Base-by-base conservation (phyloP, 2,113 vertebrate species). In the human region DNA sequence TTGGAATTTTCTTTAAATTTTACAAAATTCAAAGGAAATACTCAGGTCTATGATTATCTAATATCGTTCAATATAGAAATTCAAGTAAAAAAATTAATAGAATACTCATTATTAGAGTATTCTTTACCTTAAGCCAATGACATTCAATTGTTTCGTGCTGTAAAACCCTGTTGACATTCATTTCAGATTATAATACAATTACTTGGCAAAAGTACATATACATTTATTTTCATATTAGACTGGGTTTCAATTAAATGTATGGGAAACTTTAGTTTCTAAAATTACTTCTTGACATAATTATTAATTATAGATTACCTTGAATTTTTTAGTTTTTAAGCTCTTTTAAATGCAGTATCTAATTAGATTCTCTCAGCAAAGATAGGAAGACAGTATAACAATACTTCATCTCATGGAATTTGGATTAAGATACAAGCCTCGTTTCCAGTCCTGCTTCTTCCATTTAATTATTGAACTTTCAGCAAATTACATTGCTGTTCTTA, bases 191-290 rank as follows among this genome's bases (percentile, higher is more conserved):
- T 3, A 73, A 57, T 3, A 76, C 20, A 68, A 81, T 92, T 73
- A 55, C 8, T 68, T 61, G 50, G 57, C 16, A 85, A 94, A 96
- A 76, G 5, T 91, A 1, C 22, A 94, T 61, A 45, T 86, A 40
- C 68, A 25, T 85, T 80, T 97, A 61, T 76, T 97, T 89, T 86
- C 45, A 81, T 70, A 76, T 81, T 90, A 68, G 20, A 89, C 57
- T 81, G 27, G 59, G 11, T 90, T 93, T 90, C 9, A 76, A 43
- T 93, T 12, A 83, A 88, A 80, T 76, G 55, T 83, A 48, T 61
- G 45, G 6, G 66, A 70, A 84, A 12, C 88, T 90, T 86, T 70
- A n/a, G 43, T 90, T 6, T 64, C 25, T 87, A 87, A 64, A 82
- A 83, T 90, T 78, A 87, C 32, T 83, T 52, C 70, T 40, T 82